These are phyloP conservation scores for Aldabrachelys gigantea DNA, from an alignment of 2,113 vertebrate genomes.

Conservation along the genomic window DNA sequence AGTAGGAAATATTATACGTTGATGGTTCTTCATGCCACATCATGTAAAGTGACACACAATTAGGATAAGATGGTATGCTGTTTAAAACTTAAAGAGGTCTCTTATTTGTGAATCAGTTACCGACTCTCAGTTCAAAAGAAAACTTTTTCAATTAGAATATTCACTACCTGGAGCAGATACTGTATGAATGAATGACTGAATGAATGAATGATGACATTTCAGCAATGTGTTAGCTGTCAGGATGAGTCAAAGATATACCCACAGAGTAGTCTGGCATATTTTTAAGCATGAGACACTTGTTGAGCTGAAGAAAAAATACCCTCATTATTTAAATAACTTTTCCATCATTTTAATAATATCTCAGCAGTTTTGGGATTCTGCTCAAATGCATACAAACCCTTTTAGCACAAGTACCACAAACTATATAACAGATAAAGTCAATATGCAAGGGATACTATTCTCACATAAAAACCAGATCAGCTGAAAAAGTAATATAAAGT, in stretches of 20 bases:
- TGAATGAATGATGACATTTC: background rate
- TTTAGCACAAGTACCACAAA: background rate
- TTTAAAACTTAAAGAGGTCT: background rate
- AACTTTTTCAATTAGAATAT: slow-evolving; percentile 15
- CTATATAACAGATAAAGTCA: background rate
- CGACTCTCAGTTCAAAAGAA: background rate
- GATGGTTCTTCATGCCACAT: background rate
- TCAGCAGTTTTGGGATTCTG: background rate
- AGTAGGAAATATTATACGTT: background rate
- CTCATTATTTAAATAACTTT: background rate
- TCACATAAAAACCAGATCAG: background rate
- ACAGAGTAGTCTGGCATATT: background rate
- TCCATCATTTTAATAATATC: background rate
- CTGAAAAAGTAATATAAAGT: background rate
- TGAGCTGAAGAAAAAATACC: background rate
- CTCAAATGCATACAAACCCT: background rate
- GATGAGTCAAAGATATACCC: background rate
- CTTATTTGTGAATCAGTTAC: background rate
- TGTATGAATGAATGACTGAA: background rate
- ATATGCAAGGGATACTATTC: background rate
- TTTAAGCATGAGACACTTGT: background rate
- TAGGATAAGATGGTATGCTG: background rate
- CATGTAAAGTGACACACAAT: background rate
- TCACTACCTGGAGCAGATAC: background rate
- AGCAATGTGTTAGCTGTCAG: background rate